Evolutionary conservation across 2,888 invertebrate genomes (phyloP), one percentile per base, ranked within the genome.

Genomic region (Cephus pygmeus): DNA sequence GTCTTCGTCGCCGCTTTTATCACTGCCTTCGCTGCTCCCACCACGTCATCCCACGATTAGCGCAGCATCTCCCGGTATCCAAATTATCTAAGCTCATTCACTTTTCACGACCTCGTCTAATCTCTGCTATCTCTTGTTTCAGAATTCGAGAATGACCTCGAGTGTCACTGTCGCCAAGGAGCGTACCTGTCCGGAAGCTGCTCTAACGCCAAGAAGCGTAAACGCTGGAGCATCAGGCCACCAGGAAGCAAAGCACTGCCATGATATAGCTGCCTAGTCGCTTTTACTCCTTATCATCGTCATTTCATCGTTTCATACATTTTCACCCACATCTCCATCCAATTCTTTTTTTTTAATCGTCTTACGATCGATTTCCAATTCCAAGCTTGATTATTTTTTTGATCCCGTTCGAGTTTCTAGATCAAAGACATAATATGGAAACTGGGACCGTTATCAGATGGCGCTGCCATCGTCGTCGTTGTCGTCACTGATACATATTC

Each of bases 251-350:
- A 77, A 35, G 75, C 73, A n/a, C 36, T 77, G 75, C 77, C 73
- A 77, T 56, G 69, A 81, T 80, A 80, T 81, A 79, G 80, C 81
- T 82, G 80, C 80, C 84, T 82, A 83, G 82, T 84, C 82, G 85
- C 79, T 79, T 81, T 78, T 82, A 77, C 75, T 82, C 81, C 78
- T 79, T 80, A 79, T 75, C 80, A 12, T 69, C 15, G 4, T 40
- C 40, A 40, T 40, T 40, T 40, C 40, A 40, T 40, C 40, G 15
- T 40, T 40, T 40, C 40, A 4, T 40, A 40, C 40, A 15, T 40
- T 15, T 40, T 40, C 40, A 40, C 4, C 40, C 40, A 40, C 40
- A 40, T 40, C 40, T 15, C 40, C 40, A 15, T 40, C 2, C 4
- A 40, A 40, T 40, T 40, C 4, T 15, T 40, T 4, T 40, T 15